Percentiles rank a stretch among this genome's conserved stretches.
Conservation (phyloP, 1,140 invertebrate species). For the Vanessa atalanta region DNA sequence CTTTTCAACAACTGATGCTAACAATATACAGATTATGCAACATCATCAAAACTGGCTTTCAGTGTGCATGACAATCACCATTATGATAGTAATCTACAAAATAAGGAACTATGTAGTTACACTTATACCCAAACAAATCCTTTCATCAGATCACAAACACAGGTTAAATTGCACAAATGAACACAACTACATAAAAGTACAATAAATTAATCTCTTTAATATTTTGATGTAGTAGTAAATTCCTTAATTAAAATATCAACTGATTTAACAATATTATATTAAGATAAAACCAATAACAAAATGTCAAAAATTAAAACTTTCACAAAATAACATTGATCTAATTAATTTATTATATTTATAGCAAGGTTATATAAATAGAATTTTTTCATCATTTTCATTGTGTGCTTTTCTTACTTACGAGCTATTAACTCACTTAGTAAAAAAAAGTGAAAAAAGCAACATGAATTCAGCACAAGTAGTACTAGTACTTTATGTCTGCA, state of each 20-base stretch:
- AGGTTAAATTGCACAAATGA: constrained; percentile 73
- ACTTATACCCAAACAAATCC: constrained; percentile 70
- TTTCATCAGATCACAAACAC: constrained; percentile 77
- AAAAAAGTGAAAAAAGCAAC: not conserved
- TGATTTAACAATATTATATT: constrained; percentile 66
- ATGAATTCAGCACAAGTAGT: not conserved
- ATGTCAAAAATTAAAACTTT: constrained; percentile 69
- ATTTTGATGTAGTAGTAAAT: constrained; percentile 62
- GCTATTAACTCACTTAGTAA: not conserved
- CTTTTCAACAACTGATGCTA: constrained; percentile 66
- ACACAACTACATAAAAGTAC: constrained; percentile 67
- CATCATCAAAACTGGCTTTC: not conserved
- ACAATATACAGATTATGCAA: constrained; percentile 51
- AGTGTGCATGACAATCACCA: constrained; percentile 15
- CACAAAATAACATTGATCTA: constrained; percentile 56
- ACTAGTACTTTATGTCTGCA: constrained; percentile 34
- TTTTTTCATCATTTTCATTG: constrained; percentile 3
- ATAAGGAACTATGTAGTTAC: constrained; percentile 78
- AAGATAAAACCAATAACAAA: constrained; percentile 75
- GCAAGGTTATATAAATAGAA: constrained; percentile 46
- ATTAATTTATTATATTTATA: constrained; percentile 25
- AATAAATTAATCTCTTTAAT: constrained; percentile 78
- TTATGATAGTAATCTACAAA: constrained; percentile 60
- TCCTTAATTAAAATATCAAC: constrained; percentile 76
- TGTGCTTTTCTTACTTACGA: constrained; percentile 5